Base-by-base conservation (phyloP, 2,113 vertebrate genomes). In the Mormyrus lacerda region DNA sequence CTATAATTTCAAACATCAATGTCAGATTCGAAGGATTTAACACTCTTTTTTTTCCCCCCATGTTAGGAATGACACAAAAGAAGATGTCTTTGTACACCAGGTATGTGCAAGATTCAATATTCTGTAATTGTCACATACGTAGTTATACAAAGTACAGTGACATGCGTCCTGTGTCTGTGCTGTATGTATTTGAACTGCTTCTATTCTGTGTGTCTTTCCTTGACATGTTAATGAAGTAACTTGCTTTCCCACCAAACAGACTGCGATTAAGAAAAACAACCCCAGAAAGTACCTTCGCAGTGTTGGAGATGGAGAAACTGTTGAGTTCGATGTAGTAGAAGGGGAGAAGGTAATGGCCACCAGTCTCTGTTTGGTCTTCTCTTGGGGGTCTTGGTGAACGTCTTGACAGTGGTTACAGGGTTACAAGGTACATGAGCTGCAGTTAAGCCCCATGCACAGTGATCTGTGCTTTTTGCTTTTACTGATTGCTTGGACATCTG, bases 221-320 rank as follows among this genome's bases (percentile, higher is more conserved):
- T 85, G 48, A 51, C 48, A 15, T 19, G n/a, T 17, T 44, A 85
- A 48, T n/a, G 44, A 15, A 51, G 44, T 21, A 17, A 27, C 5
- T 27, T 53, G 27, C 55, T 55, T 87, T 35, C 4, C 24, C 42
- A 2, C 94, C 87, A 91, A 48, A 44, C 93, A 99, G 98, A 99
- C 98, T 93, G 98, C 98, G 96, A 99, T 99, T 94, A 99, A 99
- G 96, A 99, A 99, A 96, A 99, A 99, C 95, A 99, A 99, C 95
- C 98, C 98, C 95, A 98, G 98, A 95, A 99, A 99, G 96, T 99
- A 99, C 96, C 98, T 99, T 95, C 98, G 98, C 96, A 99, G 98
- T 93, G 98, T 99, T 94, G 98, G 98, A 95, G 98, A 99, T 94
- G 98, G 98, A 95, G 98, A 99, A 94, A 99, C 97, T 94, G 98